Evolutionary conservation across 2,113 vertebrate species (phyloP).

Genomic region (Zosterops lateralis): DNA sequence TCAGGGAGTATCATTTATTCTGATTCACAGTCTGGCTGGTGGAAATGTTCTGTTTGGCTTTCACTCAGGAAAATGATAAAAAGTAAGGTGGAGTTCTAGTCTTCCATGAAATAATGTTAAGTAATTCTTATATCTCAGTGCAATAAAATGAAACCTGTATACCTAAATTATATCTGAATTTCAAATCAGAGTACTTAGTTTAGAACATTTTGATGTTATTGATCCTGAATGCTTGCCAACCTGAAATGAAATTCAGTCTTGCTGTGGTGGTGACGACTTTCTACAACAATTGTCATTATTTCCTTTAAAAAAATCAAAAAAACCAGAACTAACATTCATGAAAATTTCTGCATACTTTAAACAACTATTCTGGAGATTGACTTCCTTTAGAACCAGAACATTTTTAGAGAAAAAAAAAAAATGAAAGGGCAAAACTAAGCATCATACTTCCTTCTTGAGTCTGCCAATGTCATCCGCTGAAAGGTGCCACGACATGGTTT

Average conservation of each 20-base stretch:
- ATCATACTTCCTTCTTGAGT: not conserved
- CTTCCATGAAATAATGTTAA: accelerated
- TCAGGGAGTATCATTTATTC: not conserved
- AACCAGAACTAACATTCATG: not conserved
- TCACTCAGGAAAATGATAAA: not conserved
- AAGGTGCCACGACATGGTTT: not conserved
- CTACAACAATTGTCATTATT: not conserved
- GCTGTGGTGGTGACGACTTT: not conserved
- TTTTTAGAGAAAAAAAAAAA: not conserved
- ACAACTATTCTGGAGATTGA: not conserved
- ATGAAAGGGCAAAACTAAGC: not conserved
- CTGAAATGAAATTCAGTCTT: not conserved
- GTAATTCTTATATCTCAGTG: not conserved
- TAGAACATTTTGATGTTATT: not conserved
- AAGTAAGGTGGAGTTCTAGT: not conserved
- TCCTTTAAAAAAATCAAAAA: not conserved
- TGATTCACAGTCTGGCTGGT: not conserved
- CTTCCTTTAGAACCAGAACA: not conserved
- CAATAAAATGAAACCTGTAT: not conserved
- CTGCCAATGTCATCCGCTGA: not conserved
- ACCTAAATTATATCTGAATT: not conserved
- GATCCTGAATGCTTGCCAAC: not conserved
- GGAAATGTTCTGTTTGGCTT: not conserved
- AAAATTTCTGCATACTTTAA: not conserved
- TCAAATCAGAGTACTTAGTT: not conserved